Evolutionary conservation across 1,140 invertebrate genomes (phyloP).

Genomic region (Aleiodes sp.): DNA sequence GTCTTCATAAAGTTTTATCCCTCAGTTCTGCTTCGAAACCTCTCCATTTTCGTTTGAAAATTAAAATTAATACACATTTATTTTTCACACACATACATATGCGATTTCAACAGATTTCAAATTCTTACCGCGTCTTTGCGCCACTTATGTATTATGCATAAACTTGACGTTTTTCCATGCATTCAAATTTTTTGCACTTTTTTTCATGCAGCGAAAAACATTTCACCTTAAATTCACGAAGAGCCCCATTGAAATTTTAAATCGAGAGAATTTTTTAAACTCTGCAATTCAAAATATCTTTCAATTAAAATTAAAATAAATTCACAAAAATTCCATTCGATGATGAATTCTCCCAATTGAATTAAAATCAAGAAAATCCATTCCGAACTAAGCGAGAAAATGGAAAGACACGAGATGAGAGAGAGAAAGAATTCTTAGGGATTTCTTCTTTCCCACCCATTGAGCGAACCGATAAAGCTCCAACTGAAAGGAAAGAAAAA

Average conservation of each 20-base stretch:
- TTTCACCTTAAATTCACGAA: background rate
- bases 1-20: too few species aligned
- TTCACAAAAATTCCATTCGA: too few species aligned
- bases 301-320: background rate
- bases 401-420: too few species aligned
- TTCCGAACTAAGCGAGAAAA: too few species aligned
- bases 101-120: constrained; percentile 26
- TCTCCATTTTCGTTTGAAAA: background rate
- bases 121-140: constrained; percentile 16
- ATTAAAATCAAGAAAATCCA: too few species aligned
- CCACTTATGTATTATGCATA: constrained; percentile 39
- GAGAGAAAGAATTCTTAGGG: too few species aligned
- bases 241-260: too few species aligned
- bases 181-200: background rate
- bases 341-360: too few species aligned
- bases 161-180: constrained; percentile 10
- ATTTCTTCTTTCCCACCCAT: too few species aligned
- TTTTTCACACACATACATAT: background rate
- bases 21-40: too few species aligned
- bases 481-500: too few species aligned
- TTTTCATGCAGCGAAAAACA: background rate
- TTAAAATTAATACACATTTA: background rate
- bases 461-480: too few species aligned
- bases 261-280: background rate
- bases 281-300: background rate